Conservation (phyloP, 2,797 vertebrate species). For the Coccyzus lansbergi region DNA sequence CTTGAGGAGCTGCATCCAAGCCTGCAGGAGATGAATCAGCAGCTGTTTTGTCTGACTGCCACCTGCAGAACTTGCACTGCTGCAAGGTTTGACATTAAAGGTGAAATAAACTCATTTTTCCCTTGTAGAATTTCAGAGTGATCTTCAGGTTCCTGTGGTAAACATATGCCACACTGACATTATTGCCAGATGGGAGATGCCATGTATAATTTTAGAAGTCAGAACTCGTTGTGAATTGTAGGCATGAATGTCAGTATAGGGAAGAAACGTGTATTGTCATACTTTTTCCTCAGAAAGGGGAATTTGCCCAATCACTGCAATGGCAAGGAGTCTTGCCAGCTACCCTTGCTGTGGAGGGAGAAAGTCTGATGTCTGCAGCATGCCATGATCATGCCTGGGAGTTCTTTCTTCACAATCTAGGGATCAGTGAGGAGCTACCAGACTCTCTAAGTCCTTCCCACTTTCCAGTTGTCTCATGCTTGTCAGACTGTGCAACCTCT, state of each 20-base stretch:
- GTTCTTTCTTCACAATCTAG: neutral
- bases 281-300: slow-evolving; percentile 16
- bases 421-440: neutral
- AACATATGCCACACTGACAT: neutral
- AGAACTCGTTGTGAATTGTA: neutral
- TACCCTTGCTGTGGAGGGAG: neutral
- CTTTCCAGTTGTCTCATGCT: neutral
- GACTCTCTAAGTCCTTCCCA: neutral
- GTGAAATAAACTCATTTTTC: neutral
- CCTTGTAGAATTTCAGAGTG: neutral
- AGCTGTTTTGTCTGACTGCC: neutral
- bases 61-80: neutral
- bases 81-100: slow-evolving; percentile 10
- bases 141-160: neutral
- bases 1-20: neutral
- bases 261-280: slow-evolving; percentile 26
- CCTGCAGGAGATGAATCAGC: neutral
- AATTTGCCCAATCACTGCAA: slow-evolving; percentile 26
- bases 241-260: neutral
- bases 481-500: neutral
- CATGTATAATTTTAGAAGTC: slow-evolving; percentile 44
- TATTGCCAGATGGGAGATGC: slow-evolving; percentile 27
- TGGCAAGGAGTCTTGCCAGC: neutral
- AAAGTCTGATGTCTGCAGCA: neutral
- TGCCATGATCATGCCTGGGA: neutral